Evolutionary conservation across 2,797 vertebrate species (phyloP).

Genomic region (Knipowitschia caucasica): DNA sequence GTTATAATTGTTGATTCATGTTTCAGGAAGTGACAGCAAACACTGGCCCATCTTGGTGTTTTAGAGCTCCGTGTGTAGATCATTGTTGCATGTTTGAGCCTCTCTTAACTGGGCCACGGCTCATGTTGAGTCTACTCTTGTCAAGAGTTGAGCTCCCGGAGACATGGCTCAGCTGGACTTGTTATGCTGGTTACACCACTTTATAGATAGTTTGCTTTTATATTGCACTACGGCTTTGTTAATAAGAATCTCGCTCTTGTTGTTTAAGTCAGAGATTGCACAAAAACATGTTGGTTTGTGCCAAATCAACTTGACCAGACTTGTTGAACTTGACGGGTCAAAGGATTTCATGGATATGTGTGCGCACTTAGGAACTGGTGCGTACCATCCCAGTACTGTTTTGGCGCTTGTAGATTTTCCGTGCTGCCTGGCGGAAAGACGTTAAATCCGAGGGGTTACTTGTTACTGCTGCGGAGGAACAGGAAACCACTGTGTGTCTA

Average conservation of each 20-base stretch:
- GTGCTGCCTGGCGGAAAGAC: not conserved
- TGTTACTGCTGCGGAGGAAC: conserved; percentile 33
- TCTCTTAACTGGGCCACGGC: not conserved
- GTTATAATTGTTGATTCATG: not conserved
- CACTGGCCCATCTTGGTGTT: not conserved
- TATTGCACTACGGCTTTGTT: not conserved
- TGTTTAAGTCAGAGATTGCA: too few relatives aligned
- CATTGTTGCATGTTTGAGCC: not conserved
- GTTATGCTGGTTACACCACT: conserved; percentile 16
- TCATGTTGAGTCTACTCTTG: not conserved
- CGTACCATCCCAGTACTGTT: too few relatives aligned
- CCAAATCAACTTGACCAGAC: conserved; percentile 36
- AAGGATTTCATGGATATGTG: conserved; percentile 14
- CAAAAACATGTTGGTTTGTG: not conserved
- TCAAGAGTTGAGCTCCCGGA: not conserved
- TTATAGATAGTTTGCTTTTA: conserved; percentile 6
- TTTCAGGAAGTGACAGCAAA: not conserved
- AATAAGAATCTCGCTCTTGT: too few relatives aligned
- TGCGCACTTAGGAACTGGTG: conserved; percentile 14
- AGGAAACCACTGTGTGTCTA: conserved; percentile 61
- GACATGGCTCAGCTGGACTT: conserved; percentile 36
- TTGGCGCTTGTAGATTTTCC: conserved; percentile 1
- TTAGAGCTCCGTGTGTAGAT: not conserved
- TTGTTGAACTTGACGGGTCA: conserved; percentile 42
- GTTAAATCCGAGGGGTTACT: conserved; percentile 39